Percentiles rank a stretch among this genome's conserved stretches.
These are phyloP conservation scores for Onychomys arenicola DNA, from an alignment of 2,797 vertebrate genomes.

Conservation along the genomic window DNA sequence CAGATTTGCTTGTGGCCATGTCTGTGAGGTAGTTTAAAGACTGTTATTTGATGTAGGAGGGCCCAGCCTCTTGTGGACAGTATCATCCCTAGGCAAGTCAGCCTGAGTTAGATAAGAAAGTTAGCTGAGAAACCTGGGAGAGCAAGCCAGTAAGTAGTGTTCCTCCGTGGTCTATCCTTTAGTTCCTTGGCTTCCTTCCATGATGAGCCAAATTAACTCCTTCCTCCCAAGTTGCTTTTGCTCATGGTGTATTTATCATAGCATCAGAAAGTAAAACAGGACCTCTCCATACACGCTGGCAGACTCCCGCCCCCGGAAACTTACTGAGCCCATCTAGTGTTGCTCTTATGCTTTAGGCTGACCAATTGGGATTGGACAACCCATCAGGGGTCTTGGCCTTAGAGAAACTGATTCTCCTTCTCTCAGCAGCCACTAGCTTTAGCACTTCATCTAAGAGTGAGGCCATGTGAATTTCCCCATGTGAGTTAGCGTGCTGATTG, in stretches of 20 bases:
- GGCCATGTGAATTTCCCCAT: background rate
- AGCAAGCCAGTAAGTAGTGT: background rate
- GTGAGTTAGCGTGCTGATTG: background rate
- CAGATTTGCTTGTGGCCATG: background rate
- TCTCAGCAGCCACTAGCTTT: background rate
- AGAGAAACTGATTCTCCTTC: background rate
- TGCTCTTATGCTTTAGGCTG: background rate
- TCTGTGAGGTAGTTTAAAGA: background rate
- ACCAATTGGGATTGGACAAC: background rate
- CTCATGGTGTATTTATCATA: background rate
- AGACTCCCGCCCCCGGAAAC: background rate
- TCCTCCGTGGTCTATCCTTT: background rate
- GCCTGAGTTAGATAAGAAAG: background rate
- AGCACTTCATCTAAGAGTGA: background rate
- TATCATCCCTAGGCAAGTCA: background rate
- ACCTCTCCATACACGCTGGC: background rate
- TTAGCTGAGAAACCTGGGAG: background rate
- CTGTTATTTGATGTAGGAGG: background rate
- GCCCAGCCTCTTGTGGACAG: background rate
- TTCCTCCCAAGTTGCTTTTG: background rate
- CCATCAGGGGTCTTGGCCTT: no score
- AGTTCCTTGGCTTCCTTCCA: background rate
- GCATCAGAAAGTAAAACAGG: background rate
- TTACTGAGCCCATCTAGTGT: background rate
- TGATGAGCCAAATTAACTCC: background rate